Base-by-base conservation (phyloP, 92 coral and sea anemone species). In the Heliopora coerulea region DNA sequence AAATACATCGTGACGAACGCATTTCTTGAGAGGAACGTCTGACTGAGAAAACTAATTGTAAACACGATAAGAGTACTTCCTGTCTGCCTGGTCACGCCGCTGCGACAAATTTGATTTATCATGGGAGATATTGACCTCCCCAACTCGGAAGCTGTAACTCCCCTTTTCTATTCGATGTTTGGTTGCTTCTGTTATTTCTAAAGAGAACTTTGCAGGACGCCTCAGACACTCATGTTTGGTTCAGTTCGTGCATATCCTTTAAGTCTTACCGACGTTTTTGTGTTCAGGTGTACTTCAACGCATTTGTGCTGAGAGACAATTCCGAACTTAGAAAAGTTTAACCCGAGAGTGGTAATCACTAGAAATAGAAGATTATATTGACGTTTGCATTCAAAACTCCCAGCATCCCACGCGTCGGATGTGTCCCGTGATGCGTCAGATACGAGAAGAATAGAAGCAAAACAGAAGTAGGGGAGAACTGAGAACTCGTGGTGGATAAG, bases 111-210 rank as follows among this genome's bases (percentile, higher is more conserved):
- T 26, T 17, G 74, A 67, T 48, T 29, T 26, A 67, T 66, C 34
- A 66, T 48, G 74, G 50, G 59, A 44, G 50, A 44, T 13, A 14
- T 12, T 67, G 74, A 67, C 74, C 74, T 67, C 74, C 74, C 59
- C 58, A 67, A 67, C 41, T 44, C 74, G 74, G 74, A 67, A 67
- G 25, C 49, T 19, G 4, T 8, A 67, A 21, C 24, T 12, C 52
- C 52, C 32, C 20, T 29, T 49, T 31, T 42, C 33, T 26, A 30
- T 46, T 27, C 8, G 37, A 34, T 41, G 32, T 67, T 48, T 67
- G 32, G 39, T 23, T 48, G 74, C 58, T 46, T 49, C 63, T 10
- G 59, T 44, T 46, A 44, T 67, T 67, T 44, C 41, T 27, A 67
- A 44, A 67, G 74, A 26, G 28, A 44, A 32, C 59, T 17, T 44